Conservation (phyloP, 2,888 invertebrate species). For the Thysanoteuthis rhombus region DNA sequence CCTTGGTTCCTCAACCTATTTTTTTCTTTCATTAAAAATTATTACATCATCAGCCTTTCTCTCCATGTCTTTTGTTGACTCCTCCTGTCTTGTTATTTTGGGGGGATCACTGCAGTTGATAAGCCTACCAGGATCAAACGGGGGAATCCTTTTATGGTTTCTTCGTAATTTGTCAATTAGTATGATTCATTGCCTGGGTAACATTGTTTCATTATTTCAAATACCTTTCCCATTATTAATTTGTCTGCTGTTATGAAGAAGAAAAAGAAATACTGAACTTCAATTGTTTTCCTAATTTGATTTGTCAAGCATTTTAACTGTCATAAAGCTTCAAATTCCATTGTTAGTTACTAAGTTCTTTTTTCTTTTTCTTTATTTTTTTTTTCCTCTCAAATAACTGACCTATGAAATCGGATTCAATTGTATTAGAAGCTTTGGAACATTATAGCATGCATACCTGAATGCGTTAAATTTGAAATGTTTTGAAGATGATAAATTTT, state of each 20-base stretch:
- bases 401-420: no score
- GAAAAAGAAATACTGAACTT: background rate
- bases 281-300: background rate
- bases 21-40: background rate
- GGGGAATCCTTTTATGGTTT: background rate
- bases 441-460: no score
- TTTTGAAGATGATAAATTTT: no score
- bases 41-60: background rate
- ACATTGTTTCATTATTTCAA: background rate
- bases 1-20: background rate
- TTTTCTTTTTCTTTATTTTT: no score
- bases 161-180: background rate
- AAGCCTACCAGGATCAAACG: background rate
- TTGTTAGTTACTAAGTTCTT: background rate
- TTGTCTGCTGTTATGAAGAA: background rate
- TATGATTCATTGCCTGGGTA: background rate
- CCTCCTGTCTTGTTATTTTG: background rate
- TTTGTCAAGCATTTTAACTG: background rate
- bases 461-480: no score
- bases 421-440: no score
- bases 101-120: background rate
- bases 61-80: background rate
- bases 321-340: background rate
- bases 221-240: background rate
- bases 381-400: no score